These are phyloP conservation scores for Lucilia sericata DNA, from an alignment of 1,140 invertebrate genomes.

Conservation along the genomic window DNA sequence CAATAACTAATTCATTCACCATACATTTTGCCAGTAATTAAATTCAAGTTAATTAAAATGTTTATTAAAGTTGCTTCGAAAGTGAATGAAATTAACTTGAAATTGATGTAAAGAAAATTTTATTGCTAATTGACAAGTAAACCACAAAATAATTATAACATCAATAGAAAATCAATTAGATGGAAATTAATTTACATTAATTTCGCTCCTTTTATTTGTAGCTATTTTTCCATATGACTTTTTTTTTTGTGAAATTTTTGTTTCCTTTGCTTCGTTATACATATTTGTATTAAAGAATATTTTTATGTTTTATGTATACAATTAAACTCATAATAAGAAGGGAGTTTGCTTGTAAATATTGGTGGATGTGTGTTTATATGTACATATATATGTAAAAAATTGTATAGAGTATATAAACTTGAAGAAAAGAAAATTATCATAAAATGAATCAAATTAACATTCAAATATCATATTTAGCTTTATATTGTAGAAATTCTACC, in stretches of 20 bases:
- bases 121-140: slow-evolving; percentile 17
- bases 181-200: slow-evolving; percentile 18
- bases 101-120: neutral
- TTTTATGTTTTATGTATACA: neutral
- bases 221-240: too few relatives aligned
- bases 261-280: too few relatives aligned
- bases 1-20: too few relatives aligned
- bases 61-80: neutral
- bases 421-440: neutral
- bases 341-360: neutral
- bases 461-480: too few relatives aligned
- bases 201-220: neutral
- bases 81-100: neutral
- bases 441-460: neutral
- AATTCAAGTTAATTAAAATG: slow-evolving; percentile 7
- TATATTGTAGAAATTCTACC: too few relatives aligned
- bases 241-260: too few relatives aligned
- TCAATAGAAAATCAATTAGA: slow-evolving; percentile 21
- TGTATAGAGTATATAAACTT: neutral
- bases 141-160: slow-evolving; percentile 22
- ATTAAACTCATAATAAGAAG: neutral
- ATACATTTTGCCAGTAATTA: neutral
- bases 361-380: neutral
- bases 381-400: too few relatives aligned
- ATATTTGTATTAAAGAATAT: too few relatives aligned